These are phyloP conservation scores for Amblyopsis hoosieri DNA, from an alignment of 2,797 vertebrate genomes.

Conservation along the genomic window DNA sequence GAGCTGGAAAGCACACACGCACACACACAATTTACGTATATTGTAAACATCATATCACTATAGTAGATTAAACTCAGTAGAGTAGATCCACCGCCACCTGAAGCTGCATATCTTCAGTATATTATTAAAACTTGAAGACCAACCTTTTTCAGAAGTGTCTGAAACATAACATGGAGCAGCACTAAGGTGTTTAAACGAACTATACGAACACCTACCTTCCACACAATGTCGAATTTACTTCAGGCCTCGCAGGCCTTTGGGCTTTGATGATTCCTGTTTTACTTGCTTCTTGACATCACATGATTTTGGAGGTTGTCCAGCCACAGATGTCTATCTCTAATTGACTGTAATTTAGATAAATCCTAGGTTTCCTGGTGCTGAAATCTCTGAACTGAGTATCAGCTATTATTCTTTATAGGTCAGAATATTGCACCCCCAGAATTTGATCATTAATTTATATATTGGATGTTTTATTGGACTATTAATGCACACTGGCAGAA, in stretches of 20 bases:
- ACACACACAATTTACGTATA: slow-evolving; percentile 7
- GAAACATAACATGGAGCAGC: slow-evolving; percentile 28
- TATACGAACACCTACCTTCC: slow-evolving; percentile 44
- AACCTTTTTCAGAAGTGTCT: slow-evolving; percentile 33
- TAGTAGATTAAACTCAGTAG: too few species aligned
- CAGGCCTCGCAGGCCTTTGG: slow-evolving; percentile 47
- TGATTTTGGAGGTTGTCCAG: slow-evolving; percentile 46
- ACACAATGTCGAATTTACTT: slow-evolving; percentile 47
- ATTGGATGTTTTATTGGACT: slow-evolving; percentile 18
- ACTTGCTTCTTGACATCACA: slow-evolving; percentile 60
- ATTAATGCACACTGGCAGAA: slow-evolving; percentile 4
- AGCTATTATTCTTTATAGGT: slow-evolving; percentile 2
- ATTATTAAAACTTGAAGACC: too few species aligned
- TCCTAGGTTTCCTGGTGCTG: neutral
- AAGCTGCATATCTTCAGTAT: too few species aligned
- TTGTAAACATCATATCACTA: neutral
- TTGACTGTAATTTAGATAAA: slow-evolving; percentile 16
- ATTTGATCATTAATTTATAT: slow-evolving; percentile 10
- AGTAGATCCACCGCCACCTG: too few species aligned
- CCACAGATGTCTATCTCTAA: slow-evolving; percentile 34
- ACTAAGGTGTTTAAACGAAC: too few species aligned
- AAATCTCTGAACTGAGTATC: slow-evolving; percentile 6
- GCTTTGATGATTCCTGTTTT: slow-evolving; percentile 68
- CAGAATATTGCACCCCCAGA: neutral
- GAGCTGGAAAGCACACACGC: neutral